These are phyloP conservation scores for Eilema depressum DNA, from an alignment of 2,888 invertebrate genomes.

Conservation along the genomic window DNA sequence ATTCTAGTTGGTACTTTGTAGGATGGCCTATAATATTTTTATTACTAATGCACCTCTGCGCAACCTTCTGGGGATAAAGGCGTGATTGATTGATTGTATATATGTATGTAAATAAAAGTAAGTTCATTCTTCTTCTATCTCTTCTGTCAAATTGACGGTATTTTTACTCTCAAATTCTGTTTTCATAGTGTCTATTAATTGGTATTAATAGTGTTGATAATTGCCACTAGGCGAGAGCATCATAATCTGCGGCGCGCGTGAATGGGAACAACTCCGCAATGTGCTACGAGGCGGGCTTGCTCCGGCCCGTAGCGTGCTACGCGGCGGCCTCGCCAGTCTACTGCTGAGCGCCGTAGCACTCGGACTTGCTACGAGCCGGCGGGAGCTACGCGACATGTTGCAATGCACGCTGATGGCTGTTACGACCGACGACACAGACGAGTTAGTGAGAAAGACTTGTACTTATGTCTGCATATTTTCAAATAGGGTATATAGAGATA, in stretches of 20 bases:
- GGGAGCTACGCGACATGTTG: conserved; percentile 84
- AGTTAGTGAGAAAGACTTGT: conserved; percentile 11
- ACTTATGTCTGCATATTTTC: too few species aligned
- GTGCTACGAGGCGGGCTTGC: conserved; percentile 61
- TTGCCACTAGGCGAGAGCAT: conserved; percentile 91
- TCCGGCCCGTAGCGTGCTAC: conserved; percentile 85
- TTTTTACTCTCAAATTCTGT: too few species aligned
- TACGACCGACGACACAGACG: conserved; percentile 33
- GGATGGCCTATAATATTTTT: too few species aligned
- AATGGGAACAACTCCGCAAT: conserved; percentile 65
- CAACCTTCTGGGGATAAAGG: too few species aligned
- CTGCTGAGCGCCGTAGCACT: conserved; percentile 91
- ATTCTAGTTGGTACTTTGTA: too few species aligned
- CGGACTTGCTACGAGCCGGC: conserved; percentile 86
- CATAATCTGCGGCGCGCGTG: conserved; percentile 88
- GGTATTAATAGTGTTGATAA: not conserved
- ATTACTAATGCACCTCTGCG: too few species aligned
- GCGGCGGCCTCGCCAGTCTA: conserved; percentile 80
- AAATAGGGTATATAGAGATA: too few species aligned
- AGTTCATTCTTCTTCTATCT: too few species aligned
- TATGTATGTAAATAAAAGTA: too few species aligned
- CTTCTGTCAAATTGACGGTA: too few species aligned
- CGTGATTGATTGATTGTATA: too few species aligned
- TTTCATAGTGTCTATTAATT: too few species aligned
- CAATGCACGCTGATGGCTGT: conserved; percentile 86